Conservation (phyloP, 2,888 invertebrate genomes). For the Hipparchia sbordonii region DNA sequence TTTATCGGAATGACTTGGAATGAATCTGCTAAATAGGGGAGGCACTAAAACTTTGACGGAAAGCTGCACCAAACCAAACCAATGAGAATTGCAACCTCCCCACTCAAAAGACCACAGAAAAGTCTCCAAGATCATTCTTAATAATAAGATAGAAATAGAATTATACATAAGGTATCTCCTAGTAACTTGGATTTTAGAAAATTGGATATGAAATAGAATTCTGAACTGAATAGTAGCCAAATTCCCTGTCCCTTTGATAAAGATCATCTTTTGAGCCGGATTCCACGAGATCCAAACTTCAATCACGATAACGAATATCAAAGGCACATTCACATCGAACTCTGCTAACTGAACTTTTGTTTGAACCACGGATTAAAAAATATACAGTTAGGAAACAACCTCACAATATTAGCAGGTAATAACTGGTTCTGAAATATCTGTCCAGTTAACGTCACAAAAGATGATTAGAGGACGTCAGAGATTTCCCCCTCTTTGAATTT, state of each 20-base stretch:
- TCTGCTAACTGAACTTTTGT: neutral
- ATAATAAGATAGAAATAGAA: too few relatives aligned
- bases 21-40: too few relatives aligned
- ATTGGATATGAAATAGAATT: neutral
- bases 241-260: neutral
- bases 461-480: neutral
- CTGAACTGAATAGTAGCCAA: neutral
- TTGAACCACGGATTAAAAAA: neutral
- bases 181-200: neutral
- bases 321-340: slow-evolving; percentile 6
- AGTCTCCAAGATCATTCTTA: too few relatives aligned
- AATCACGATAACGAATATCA: neutral
- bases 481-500: neutral
- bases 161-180: too few relatives aligned
- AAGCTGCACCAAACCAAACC: too few relatives aligned
- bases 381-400: neutral
- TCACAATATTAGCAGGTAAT: neutral
- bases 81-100: too few relatives aligned
- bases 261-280: slow-evolving; percentile 8
- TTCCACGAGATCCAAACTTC: neutral
- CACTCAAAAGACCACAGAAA: too few relatives aligned
- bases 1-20: too few relatives aligned
- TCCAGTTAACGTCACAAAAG: neutral
- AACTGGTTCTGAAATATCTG: neutral
- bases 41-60: too few relatives aligned